Base-by-base conservation (phyloP, 2,797 vertebrate species). In the Gambelia wislizenii region DNA sequence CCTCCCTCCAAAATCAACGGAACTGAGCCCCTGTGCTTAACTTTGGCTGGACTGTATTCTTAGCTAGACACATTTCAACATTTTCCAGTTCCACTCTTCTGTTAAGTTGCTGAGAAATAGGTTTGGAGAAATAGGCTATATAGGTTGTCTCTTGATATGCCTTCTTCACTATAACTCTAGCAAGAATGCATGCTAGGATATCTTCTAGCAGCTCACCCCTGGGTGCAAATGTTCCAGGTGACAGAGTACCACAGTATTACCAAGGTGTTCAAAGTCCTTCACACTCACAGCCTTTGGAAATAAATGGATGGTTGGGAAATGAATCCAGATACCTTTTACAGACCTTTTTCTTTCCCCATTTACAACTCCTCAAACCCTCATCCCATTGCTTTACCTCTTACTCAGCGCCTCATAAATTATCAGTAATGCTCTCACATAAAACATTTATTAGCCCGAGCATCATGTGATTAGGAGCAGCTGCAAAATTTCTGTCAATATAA, bases 401-500 rank as follows among this genome's bases (percentile, higher is more conserved):
- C 87, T 94, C 89, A 77, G 82, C 83, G 77, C 79, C 94, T 95
- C 96, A 96, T 95, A 97, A 96, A 95, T 96, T 95, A 96, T 88
- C 89, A 90, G 86, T 89, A 96, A 94, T 91, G 91, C 72, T 91
- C 81, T 79, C 83, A 83, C 90, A 95, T 95, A 94, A 96, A 96
- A 94, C 94, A 95, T 96, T 96, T 95, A 94, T 96, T 95, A 96
- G 89, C 93, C 83, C 64, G 80, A 94, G 89, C 13, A 94, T 79
- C 94, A 96, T 33, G 92, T 96, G 95, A 95, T 94, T 93, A 93
- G 90, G 94, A 96, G 93, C 83, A 94, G 94, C 93, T 94, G 94
- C 92, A 94, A n/a, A 95, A 93, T 96, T 96, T 93, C 93, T 96
- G 93, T 90, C 95, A 90, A 0, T 95, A 95, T 96, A 95, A 96